phyloP scores from a whole-genome alignment of 1,140 invertebrate genomes.

The Zophobas atratus region DNA sequence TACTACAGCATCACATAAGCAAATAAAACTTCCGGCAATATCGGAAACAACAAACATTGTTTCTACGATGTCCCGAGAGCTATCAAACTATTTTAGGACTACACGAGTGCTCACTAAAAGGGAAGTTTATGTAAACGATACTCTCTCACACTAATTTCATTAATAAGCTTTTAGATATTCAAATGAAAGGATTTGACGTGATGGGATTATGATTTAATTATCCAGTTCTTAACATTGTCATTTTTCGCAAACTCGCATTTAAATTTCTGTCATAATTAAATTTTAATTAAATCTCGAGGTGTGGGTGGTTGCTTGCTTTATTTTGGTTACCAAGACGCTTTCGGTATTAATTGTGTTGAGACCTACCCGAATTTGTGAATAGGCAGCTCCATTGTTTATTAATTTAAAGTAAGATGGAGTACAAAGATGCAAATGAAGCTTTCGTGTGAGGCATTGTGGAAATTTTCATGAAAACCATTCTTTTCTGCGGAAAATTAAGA shows the following conservation, averaged over 20 bases:
- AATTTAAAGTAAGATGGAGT: too few species aligned
- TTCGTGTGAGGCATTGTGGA: too few species aligned
- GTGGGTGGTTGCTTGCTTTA: neutral
- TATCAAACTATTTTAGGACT: slow-evolving; percentile 17
- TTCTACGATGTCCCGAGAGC: neutral
- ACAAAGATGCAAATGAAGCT: too few species aligned
- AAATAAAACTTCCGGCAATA: slow-evolving; percentile 26
- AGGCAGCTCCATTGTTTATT: neutral
- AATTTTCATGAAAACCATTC: too few species aligned
- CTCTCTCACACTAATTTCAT: slow-evolving; percentile 6
- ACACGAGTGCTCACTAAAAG: neutral
- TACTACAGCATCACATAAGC: slow-evolving; percentile 15
- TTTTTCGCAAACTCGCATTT: neutral
- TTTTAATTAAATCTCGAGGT: slow-evolving; percentile 10
- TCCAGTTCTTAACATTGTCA: too few species aligned
- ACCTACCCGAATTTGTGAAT: slow-evolving; percentile 9
- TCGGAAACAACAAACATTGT: slow-evolving; percentile 32
- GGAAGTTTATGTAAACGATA: slow-evolving; percentile 29
- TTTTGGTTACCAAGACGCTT: slow-evolving; percentile 9
- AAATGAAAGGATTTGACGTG: neutral
- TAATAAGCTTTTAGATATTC: slow-evolving; percentile 3
- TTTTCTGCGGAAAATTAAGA: too few species aligned
- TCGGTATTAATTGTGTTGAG: slow-evolving; percentile 14
- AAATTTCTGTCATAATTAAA: slow-evolving; percentile 14
- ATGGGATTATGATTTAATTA: neutral